Conservation (phyloP, 2,113 vertebrate species). For the Nothoprocta perdicaria region DNA sequence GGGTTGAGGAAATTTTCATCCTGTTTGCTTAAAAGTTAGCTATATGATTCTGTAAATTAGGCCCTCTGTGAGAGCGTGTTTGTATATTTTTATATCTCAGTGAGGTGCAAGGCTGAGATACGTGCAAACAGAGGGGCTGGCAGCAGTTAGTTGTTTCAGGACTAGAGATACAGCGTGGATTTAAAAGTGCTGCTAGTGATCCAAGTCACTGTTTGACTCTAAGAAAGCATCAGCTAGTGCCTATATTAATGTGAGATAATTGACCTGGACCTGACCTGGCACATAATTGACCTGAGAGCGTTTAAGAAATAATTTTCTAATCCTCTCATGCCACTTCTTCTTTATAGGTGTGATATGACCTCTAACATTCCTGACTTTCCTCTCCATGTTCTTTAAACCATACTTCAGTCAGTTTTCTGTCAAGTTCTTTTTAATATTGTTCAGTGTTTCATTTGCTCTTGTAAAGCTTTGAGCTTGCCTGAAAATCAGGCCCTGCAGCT, state of each 20-base stretch:
- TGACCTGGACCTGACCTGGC: background rate
- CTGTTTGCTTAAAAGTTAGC: background rate
- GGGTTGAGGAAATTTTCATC: background rate
- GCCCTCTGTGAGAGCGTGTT: background rate
- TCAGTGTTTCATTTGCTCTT: background rate
- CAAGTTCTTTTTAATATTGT: background rate
- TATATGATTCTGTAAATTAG: background rate
- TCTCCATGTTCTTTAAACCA: background rate
- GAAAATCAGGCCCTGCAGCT: background rate
- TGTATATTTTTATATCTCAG: background rate
- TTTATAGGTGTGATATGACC: background rate
- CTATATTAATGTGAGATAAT: background rate
- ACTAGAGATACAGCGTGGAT: background rate
- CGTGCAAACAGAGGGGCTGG: background rate
- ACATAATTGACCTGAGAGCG: background rate
- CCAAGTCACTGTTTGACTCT: background rate
- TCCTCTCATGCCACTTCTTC: background rate
- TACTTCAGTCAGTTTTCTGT: background rate
- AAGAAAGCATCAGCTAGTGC: background rate
- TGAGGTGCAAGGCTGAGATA: background rate
- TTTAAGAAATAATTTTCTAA: slow-evolving; percentile 11
- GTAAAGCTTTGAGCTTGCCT: background rate
- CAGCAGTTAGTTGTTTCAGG: background rate
- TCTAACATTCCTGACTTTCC: background rate
- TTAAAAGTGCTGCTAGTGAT: background rate